Evolutionary conservation across 2,888 invertebrate genomes (phyloP).

Genomic region (Pseudoips prasinana): DNA sequence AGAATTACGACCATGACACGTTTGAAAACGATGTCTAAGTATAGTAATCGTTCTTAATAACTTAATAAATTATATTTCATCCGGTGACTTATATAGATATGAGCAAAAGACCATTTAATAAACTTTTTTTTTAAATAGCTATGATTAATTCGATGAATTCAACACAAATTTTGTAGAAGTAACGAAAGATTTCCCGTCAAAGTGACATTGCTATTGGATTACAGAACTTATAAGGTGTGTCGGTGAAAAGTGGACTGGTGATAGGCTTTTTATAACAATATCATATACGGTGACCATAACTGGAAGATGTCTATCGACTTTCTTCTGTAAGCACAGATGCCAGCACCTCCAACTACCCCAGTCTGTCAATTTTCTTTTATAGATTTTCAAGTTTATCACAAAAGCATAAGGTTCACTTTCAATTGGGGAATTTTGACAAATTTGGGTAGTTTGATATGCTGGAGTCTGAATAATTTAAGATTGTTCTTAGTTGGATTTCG

Average conservation of each 20-base stretch:
- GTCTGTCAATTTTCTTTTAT: no score
- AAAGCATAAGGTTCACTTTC: no score
- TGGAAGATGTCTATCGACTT: slow-evolving; percentile 58
- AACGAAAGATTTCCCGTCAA: slow-evolving; percentile 56
- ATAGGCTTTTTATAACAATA: slow-evolving; percentile 66
- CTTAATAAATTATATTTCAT: no score
- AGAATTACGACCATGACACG: no score
- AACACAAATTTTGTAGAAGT: slow-evolving; percentile 29
- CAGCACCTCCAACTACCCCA: no score
- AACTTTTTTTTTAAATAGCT: slow-evolving; percentile 25
- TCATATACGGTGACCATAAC: slow-evolving; percentile 64
- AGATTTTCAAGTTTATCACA: no score
- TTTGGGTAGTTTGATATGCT: no score
- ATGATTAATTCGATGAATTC: slow-evolving; percentile 24
- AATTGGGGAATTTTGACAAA: no score
- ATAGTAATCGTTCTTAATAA: no score
- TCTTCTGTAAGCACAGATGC: slow-evolving; percentile 46
- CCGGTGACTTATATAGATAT: no score
- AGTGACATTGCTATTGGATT: slow-evolving; percentile 56
- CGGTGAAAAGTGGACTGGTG: slow-evolving; percentile 62
- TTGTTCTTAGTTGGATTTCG: slow-evolving; percentile 26
- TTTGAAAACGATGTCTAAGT: no score
- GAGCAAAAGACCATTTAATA: no score
- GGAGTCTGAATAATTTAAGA: slow-evolving; percentile 38
- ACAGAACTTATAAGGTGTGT: slow-evolving; percentile 60